Percentiles rank a stretch among this genome's conserved stretches.
phyloP scores from a whole-genome alignment of 2,888 invertebrate species.

The Drepanosiphum platanoidis region DNA sequence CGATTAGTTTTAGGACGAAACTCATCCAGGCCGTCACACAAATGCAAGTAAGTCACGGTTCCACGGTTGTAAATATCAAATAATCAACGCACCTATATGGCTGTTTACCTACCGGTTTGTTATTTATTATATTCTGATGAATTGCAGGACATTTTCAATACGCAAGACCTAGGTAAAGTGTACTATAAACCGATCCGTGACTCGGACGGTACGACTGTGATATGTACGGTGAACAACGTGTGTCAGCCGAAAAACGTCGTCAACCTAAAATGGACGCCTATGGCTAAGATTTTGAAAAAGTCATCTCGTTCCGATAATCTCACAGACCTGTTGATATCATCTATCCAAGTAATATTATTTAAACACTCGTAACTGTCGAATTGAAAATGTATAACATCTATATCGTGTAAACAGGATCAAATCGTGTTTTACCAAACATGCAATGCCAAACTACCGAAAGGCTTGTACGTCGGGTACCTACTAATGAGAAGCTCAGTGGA shows the following conservation, averaged over 20 bases:
- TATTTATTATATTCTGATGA: background rate
- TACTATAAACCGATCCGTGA: conserved; percentile 92
- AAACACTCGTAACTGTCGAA: background rate
- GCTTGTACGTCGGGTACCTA: conserved; percentile 94
- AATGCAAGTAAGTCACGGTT: conserved; percentile 73
- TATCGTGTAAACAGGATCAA: conserved; percentile 69
- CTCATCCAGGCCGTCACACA: conserved; percentile 91
- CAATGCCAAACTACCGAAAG: conserved; percentile 81
- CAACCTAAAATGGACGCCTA: conserved; percentile 91
- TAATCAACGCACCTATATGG: background rate
- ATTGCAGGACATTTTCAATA: conserved; percentile 82
- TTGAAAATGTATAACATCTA: background rate
- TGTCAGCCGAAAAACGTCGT: conserved; percentile 85
- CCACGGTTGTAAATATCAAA: too few species aligned
- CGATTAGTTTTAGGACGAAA: conserved; percentile 87
- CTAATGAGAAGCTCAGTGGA: conserved; percentile 97
- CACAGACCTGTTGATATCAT: conserved; percentile 84
- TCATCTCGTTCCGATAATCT: conserved; percentile 73
- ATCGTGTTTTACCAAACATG: conserved; percentile 81
- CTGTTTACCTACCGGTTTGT: too few species aligned
- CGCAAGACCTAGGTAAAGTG: conserved; percentile 93
- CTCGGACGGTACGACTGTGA: conserved; percentile 87
- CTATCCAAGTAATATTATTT: conserved; percentile 75
- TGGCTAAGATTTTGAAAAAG: conserved; percentile 84
- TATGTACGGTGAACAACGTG: conserved; percentile 85